Evolutionary conservation across 2,113 vertebrate genomes (phyloP).

Genomic region (Nerophis ophidion): DNA sequence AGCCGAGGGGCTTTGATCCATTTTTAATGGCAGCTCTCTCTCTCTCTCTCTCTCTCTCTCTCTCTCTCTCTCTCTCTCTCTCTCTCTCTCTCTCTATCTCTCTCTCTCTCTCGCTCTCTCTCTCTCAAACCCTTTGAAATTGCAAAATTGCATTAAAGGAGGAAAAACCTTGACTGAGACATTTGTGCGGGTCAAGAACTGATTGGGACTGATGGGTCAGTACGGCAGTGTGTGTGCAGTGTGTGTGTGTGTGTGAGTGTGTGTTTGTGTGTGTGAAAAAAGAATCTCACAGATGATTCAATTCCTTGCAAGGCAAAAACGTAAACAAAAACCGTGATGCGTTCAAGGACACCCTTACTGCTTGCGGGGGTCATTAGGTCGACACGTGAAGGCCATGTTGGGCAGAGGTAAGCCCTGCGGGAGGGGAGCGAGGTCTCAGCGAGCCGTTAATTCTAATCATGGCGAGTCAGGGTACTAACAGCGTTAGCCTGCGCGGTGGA

Average conservation of each 20-base stretch:
- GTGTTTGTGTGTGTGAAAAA: conserved; percentile 7
- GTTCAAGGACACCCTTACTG: conserved; percentile 19
- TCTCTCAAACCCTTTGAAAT: conserved; percentile 63
- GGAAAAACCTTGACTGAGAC: conserved; percentile 12
- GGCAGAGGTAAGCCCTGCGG: conserved; percentile 33
- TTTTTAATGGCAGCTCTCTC: conserved; percentile 64
- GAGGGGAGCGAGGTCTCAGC: conserved; percentile 47
- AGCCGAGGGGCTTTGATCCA: conserved; percentile 66
- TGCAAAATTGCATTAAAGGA: conserved; percentile 60
- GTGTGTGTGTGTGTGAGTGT: not conserved
- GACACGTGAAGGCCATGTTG: conserved; percentile 30
- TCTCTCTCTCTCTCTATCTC: too few relatives aligned
- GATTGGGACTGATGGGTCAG: conserved; percentile 46
- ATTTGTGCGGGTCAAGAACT: conserved; percentile 45
- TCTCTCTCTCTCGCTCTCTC: conserved; percentile 28
- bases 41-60: too few relatives aligned
- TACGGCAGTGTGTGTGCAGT: conserved; percentile 15
- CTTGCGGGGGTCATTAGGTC: conserved; percentile 21
- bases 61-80: too few relatives aligned
- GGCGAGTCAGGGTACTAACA: conserved; percentile 51
- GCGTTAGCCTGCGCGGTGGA: conserved; percentile 40
- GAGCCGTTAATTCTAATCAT: conserved; percentile 50
- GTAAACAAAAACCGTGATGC: not conserved
- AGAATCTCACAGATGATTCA: not conserved
- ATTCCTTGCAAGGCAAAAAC: too few relatives aligned